Evolutionary conservation across 2,113 vertebrate species (phyloP).

Genomic region (Chrysochloris asiatica): DNA sequence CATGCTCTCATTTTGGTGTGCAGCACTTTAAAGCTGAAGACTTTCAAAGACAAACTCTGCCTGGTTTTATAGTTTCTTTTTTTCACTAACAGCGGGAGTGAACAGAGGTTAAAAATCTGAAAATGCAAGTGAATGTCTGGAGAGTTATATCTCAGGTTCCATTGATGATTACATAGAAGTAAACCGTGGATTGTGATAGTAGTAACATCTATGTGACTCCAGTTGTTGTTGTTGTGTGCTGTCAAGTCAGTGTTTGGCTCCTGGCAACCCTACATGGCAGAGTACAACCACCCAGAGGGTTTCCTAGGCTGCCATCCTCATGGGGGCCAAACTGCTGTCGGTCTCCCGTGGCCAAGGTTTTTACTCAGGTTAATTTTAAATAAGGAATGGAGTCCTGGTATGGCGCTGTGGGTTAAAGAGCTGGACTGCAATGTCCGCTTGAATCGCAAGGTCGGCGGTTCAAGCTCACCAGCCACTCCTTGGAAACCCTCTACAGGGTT

Average conservation of each 20-base stretch:
- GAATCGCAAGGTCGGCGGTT: too few relatives aligned
- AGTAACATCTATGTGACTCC: background rate
- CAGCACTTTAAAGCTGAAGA: background rate
- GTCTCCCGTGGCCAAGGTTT: background rate
- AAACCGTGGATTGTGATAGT: background rate
- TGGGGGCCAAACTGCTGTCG: too few relatives aligned
- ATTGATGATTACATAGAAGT: conserved; percentile 32
- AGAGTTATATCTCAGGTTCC: background rate
- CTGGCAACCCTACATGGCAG: too few relatives aligned
- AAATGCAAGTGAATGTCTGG: background rate
- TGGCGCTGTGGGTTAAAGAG: too few relatives aligned
- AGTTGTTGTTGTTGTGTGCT: background rate
- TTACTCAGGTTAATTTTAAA: background rate
- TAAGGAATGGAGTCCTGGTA: too few relatives aligned
- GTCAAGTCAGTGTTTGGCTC: background rate
- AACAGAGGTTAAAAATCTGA: background rate
- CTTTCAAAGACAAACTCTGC: conserved; percentile 1
- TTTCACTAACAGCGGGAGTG: background rate
- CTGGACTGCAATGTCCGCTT: too few relatives aligned
- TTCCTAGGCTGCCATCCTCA: background rate
- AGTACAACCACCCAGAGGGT: background rate
- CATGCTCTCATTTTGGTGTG: background rate
- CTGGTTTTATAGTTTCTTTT: background rate
- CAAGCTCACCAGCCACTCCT: too few relatives aligned
- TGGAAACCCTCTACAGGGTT: too few relatives aligned